Evolutionary conservation across 1,140 invertebrate species (phyloP).

Genomic region (Musca domestica): DNA sequence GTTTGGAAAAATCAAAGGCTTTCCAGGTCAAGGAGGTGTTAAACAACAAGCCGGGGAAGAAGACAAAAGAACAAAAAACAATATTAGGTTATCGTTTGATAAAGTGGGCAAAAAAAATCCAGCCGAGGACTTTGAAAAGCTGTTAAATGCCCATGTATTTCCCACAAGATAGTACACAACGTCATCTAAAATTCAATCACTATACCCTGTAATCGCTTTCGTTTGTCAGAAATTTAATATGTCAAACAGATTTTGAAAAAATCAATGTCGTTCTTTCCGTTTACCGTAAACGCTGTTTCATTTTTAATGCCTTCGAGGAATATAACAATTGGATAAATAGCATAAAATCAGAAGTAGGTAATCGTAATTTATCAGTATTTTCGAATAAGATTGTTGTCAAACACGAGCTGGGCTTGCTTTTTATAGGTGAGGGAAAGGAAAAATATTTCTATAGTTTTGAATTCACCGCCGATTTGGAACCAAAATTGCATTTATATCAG

Average conservation of each 20-base stretch:
- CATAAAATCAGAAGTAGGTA: conserved; percentile 29
- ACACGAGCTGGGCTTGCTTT: conserved; percentile 38
- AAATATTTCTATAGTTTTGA: conserved; percentile 34
- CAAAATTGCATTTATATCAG: neutral
- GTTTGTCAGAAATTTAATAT: conserved; percentile 36
- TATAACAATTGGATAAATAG: conserved; percentile 41
- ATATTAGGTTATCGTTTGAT: conserved; percentile 25
- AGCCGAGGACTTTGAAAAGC: conserved; percentile 33
- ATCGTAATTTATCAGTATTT: conserved; percentile 30
- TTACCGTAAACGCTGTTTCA: conserved; percentile 36
- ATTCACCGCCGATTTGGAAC: neutral
- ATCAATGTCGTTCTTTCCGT: conserved; percentile 30
- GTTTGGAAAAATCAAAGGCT: conserved; percentile 1
- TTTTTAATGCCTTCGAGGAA: conserved; percentile 39
- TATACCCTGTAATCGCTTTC: conserved; percentile 39
- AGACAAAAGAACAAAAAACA: conserved; percentile 2
- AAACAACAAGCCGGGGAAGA: neutral
- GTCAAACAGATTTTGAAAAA: conserved; percentile 29
- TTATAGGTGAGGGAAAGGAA: conserved; percentile 37
- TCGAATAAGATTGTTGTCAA: conserved; percentile 37
- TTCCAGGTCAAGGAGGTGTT: neutral
- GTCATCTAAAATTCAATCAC: conserved; percentile 35
- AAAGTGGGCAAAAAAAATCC: conserved; percentile 34
- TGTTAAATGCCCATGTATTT: conserved; percentile 31
- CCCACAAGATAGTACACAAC: conserved; percentile 32